These are phyloP conservation scores for Nomada ferruginata DNA, from an alignment of 2,888 invertebrate species.

Conservation along the genomic window DNA sequence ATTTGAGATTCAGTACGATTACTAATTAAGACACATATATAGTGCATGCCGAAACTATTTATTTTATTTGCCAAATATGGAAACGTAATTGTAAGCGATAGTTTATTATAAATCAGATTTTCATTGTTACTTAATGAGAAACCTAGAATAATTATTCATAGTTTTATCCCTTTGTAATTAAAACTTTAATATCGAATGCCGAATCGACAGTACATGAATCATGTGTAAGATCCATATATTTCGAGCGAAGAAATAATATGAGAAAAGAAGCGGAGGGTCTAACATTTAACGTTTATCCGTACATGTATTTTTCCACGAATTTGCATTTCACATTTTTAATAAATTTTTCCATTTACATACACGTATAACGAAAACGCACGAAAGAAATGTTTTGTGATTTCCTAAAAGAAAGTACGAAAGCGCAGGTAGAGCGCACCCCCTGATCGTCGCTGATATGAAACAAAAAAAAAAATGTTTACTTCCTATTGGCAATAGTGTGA, in stretches of 20 bases:
- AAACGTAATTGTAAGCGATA: slow-evolving; percentile 49
- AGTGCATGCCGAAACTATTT: slow-evolving; percentile 63
- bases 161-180: slow-evolving; percentile 56
- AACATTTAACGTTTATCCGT: slow-evolving; percentile 62
- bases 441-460: slow-evolving; percentile 17
- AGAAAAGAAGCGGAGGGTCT: slow-evolving; percentile 33
- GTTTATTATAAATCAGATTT: slow-evolving; percentile 54
- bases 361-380: slow-evolving; percentile 45
- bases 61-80: slow-evolving; percentile 54
- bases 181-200: slow-evolving; percentile 35
- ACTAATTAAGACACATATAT: slow-evolving; percentile 57
- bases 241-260: slow-evolving; percentile 38
- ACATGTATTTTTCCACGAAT: slow-evolving; percentile 68
- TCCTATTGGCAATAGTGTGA: slow-evolving; percentile 48
- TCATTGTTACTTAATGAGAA: slow-evolving; percentile 58
- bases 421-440: slow-evolving; percentile 45
- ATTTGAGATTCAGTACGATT: slow-evolving; percentile 47
- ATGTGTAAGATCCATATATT: slow-evolving; percentile 44
- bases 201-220: slow-evolving; percentile 38
- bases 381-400: slow-evolving; percentile 20
- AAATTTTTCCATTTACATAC: slow-evolving; percentile 60
- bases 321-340: slow-evolving; percentile 68
- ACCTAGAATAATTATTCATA: slow-evolving; percentile 44
- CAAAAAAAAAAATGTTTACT: slow-evolving; percentile 20
- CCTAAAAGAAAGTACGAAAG: slow-evolving; percentile 25